Percentiles rank a stretch among this genome's conserved stretches.
Conservation (phyloP, 2,888 invertebrate species). For the Acanthoscelides obtectus region DNA sequence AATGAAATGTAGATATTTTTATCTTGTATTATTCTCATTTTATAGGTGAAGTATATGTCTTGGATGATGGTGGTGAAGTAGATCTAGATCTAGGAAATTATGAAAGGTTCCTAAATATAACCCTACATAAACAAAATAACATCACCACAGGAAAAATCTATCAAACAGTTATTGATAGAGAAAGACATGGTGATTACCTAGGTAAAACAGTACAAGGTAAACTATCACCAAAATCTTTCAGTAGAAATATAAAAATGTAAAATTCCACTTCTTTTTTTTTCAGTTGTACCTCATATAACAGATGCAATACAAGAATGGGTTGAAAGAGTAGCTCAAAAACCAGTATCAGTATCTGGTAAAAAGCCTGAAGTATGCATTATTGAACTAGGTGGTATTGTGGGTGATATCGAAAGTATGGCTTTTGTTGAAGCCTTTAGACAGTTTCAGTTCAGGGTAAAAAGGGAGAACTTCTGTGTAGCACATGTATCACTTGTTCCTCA, state of each 20-base stretch:
- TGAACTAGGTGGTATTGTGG: not conserved
- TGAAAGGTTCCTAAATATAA: not conserved
- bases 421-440: not conserved
- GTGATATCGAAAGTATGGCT: not conserved
- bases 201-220: constrained; percentile 51
- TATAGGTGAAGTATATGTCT: constrained; percentile 59
- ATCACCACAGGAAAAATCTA: not conserved
- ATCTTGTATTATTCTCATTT: not conserved
- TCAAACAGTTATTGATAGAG: not conserved
- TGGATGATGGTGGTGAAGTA: not conserved
- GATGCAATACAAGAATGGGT: not conserved
- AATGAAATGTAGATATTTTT: no score
- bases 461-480: not conserved
- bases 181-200: not conserved
- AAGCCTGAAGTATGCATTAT: not conserved
- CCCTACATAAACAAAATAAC: not conserved
- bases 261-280: no score
- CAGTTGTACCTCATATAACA: constrained; percentile 38
- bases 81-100: not conserved
- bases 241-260: no score
- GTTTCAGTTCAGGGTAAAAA: not conserved
- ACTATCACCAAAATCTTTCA: not conserved
- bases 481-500: constrained; percentile 42
- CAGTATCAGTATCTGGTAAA: constrained; percentile 55
- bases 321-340: constrained; percentile 72